Percentiles rank a stretch among this genome's conserved stretches.
These are phyloP conservation scores for Microcaecilia unicolor DNA, from an alignment of 2,797 vertebrate species.

Conservation along the genomic window DNA sequence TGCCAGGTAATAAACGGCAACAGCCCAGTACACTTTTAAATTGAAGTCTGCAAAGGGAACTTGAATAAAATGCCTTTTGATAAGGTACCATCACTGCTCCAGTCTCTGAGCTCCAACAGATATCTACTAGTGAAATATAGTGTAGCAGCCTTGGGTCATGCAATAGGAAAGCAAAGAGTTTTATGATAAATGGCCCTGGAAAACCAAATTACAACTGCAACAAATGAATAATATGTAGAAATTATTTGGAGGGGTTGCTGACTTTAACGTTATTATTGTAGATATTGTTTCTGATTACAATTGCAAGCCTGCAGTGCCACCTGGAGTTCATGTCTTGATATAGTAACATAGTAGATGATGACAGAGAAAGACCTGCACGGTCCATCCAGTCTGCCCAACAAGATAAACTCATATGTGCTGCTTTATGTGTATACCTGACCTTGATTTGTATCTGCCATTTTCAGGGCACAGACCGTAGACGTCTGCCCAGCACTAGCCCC, in stretches of 20 bases:
- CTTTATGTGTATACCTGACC: too few relatives aligned
- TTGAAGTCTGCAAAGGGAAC: conserved; percentile 33
- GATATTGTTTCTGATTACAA: accelerated
- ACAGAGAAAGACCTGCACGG: too few relatives aligned
- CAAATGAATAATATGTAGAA: conserved; percentile 29
- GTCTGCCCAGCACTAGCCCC: too few relatives aligned
- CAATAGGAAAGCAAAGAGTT: conserved; percentile 30
- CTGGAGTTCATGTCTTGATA: conserved; percentile 30
- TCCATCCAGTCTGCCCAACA: too few relatives aligned
- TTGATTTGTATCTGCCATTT: too few relatives aligned
- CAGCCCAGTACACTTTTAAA: conserved; percentile 32
- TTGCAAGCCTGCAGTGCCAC: conserved; percentile 27
- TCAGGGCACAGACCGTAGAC: too few relatives aligned
- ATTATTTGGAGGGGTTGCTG: conserved; percentile 8
- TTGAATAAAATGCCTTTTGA: conserved; percentile 31
- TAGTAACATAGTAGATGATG: too few relatives aligned
- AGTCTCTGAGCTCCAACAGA: conserved; percentile 18
- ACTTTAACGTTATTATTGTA: not conserved
- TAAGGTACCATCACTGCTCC: conserved; percentile 30
- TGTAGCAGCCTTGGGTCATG: conserved; percentile 36
- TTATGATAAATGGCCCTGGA: conserved; percentile 40
- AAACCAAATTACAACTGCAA: conserved; percentile 42
- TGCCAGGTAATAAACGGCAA: conserved; percentile 24
- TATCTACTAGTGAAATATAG: conserved; percentile 19
- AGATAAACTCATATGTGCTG: too few relatives aligned